These are phyloP conservation scores for Origma solitaria DNA, from an alignment of 2,113 vertebrate species.

Conservation along the genomic window DNA sequence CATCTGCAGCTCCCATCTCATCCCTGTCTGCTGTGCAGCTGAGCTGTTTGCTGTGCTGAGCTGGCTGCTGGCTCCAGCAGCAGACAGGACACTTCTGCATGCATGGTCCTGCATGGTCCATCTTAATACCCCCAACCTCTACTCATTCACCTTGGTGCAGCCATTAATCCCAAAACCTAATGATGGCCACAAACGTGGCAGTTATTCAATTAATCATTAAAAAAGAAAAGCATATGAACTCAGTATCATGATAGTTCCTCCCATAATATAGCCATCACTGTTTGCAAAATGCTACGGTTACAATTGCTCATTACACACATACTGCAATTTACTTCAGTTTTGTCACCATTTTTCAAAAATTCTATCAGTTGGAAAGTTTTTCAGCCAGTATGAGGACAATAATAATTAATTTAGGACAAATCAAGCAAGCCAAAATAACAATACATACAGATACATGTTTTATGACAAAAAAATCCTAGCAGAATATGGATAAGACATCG, in stretches of 20 bases:
- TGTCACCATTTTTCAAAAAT: not conserved
- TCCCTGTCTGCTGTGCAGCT: not conserved
- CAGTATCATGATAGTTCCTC: not conserved
- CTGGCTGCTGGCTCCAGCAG: not conserved
- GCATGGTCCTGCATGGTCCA: not conserved
- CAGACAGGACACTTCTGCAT: not conserved
- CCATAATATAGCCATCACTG: not conserved
- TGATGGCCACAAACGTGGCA: not conserved
- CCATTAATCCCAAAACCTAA: not conserved
- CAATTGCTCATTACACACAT: not conserved
- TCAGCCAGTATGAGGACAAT: not conserved
- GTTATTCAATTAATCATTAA: not conserved
- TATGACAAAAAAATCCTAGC: not conserved
- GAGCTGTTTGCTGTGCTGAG: not conserved
- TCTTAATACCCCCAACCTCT: not conserved
- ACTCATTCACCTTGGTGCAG: not conserved
- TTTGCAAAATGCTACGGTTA: not conserved
- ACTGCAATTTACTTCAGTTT: not conserved
- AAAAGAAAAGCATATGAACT: not conserved
- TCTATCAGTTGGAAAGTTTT: not conserved
- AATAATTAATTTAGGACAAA: not conserved
- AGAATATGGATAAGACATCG: not conserved
- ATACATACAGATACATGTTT: not conserved
- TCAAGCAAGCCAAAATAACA: not conserved
- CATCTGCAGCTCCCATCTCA: not conserved